These are phyloP conservation scores for Torymus tubicola DNA, from an alignment of 2,888 invertebrate species.

Conservation along the genomic window DNA sequence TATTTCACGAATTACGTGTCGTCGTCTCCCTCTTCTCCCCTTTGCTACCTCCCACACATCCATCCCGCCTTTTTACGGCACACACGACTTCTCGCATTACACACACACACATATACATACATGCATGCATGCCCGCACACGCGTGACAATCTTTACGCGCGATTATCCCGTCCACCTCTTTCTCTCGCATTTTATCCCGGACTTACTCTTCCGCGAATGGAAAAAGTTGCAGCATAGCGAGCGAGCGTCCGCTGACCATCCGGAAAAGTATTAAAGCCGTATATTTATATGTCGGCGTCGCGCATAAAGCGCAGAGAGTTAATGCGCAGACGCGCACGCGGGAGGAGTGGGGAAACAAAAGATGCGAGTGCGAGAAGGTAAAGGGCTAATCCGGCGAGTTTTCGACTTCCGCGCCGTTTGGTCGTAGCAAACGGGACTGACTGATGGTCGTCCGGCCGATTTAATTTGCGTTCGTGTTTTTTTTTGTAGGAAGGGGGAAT, in stretches of 20 bases:
- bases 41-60: no score
- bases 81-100: no score
- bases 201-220: slow-evolving; percentile 15
- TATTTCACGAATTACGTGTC: no score
- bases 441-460: no score
- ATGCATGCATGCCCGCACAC: background rate
- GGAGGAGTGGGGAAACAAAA: slow-evolving; percentile 14
- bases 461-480: background rate
- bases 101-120: no score
- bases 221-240: slow-evolving; percentile 20
- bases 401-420: slow-evolving; percentile 24
- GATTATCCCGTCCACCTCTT: slow-evolving; percentile 36
- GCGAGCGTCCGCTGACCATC: slow-evolving; percentile 56
- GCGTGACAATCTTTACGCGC: slow-evolving; percentile 38
- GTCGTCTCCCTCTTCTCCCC: no score
- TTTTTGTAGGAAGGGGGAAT: background rate
- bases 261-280: slow-evolving; percentile 57
- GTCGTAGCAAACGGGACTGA: no score
- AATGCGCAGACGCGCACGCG: slow-evolving; percentile 39
- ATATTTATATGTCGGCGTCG: slow-evolving; percentile 54
- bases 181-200: slow-evolving; percentile 5
- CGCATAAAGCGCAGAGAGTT: slow-evolving; percentile 53
- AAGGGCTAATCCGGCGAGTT: slow-evolving; percentile 22
- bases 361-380: background rate
- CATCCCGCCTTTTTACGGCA: no score